Percentiles rank a stretch among this genome's conserved stretches.
Conservation (phyloP, 2,888 invertebrate genomes). For the Cataglyphis livida region DNA sequence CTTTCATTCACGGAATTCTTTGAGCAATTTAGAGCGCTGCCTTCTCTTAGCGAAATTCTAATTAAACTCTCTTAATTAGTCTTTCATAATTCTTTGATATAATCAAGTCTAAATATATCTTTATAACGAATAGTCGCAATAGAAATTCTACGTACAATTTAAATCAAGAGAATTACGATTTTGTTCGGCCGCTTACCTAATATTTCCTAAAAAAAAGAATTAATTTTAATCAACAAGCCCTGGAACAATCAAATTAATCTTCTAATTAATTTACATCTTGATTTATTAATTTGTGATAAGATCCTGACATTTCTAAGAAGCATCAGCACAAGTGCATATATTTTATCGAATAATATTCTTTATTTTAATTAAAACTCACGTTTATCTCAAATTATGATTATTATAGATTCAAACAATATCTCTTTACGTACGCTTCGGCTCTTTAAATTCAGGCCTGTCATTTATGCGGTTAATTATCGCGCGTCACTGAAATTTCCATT, state of each 20-base stretch:
- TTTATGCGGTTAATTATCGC: conserved; percentile 15
- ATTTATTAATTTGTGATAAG: background rate
- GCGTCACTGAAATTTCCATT: conserved; percentile 12
- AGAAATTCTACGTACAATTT: conserved; percentile 12
- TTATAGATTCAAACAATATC: background rate
- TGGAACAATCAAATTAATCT: background rate
- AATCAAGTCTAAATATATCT: conserved; percentile 10
- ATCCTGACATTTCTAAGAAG: background rate
- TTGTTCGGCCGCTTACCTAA: no score
- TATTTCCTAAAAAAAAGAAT: no score
- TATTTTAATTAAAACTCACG: conserved; percentile 5
- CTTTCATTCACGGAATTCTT: conserved; percentile 27
- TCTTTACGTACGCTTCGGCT: background rate
- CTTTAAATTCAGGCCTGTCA: background rate
- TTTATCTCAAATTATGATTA: background rate
- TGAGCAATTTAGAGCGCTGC: conserved; percentile 26
- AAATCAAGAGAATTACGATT: background rate
- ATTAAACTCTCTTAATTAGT: background rate
- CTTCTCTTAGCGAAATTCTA: background rate
- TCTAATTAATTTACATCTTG: background rate
- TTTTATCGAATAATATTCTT: background rate
- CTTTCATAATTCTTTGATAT: background rate
- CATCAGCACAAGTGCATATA: background rate
- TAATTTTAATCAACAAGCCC: background rate
- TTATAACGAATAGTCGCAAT: background rate